Percentiles rank a stretch among this genome's conserved stretches.
These are phyloP conservation scores for Novumbra hubbsi DNA, from an alignment of 2,797 vertebrate species.

Conservation along the genomic window DNA sequence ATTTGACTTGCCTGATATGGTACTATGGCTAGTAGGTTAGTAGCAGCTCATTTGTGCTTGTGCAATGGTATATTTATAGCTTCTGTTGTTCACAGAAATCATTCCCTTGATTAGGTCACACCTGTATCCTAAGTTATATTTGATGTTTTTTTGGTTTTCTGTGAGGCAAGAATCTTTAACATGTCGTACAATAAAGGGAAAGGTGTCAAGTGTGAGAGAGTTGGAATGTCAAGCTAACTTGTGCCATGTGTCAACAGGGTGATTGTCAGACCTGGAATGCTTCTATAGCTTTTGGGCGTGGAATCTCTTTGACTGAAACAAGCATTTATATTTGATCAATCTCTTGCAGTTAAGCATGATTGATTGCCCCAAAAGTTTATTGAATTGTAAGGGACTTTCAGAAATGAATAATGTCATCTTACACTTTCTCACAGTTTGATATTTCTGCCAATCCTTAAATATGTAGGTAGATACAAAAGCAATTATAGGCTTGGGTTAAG, in stretches of 20 bases:
- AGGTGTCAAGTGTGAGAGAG: not conserved
- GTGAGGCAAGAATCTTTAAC: not conserved
- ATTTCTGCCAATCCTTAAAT: no score
- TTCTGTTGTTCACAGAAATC: not conserved
- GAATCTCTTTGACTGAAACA: not conserved
- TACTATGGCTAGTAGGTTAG: not conserved
- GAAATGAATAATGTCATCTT: no score
- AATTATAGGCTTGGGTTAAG: no score
- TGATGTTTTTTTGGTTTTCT: not conserved
- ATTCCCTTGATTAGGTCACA: conserved; percentile 1
- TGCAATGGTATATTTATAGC: conserved; percentile 3
- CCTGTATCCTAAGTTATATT: not conserved
- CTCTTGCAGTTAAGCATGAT: not conserved
- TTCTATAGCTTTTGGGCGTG: no score
- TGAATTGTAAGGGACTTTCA: no score
- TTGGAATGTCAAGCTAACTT: not conserved
- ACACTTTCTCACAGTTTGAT: no score
- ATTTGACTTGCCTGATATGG: not conserved
- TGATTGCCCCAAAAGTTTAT: no score
- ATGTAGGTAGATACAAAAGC: no score
- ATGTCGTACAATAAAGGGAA: not conserved
- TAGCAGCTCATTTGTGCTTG: not conserved
- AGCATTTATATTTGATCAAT: not conserved
- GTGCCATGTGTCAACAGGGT: not conserved
- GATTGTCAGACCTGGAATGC: not conserved